These are phyloP conservation scores for Drosophila bocqueti DNA, from an alignment of 1,140 invertebrate species.

Conservation along the genomic window DNA sequence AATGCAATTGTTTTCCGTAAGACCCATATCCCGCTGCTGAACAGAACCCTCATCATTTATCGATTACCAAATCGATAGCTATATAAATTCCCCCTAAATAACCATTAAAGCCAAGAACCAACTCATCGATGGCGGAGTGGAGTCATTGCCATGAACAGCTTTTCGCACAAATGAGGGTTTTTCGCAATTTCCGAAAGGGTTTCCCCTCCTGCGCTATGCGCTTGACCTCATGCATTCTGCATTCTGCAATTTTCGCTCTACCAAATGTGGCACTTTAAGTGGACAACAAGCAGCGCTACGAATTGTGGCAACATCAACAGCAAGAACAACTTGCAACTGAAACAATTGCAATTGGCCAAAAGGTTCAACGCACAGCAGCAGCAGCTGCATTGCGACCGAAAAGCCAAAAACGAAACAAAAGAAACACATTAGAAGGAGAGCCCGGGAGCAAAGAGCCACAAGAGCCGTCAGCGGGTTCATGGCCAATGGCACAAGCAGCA, in stretches of 20 bases:
- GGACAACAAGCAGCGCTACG: slow-evolving; percentile 60
- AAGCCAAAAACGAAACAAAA: slow-evolving; percentile 67
- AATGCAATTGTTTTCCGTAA: slow-evolving; percentile 21
- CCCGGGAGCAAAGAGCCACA: slow-evolving; percentile 42
- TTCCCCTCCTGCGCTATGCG: background rate
- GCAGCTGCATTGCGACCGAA: slow-evolving; percentile 60
- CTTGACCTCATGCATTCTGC: slow-evolving; percentile 50
- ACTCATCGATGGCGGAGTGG: slow-evolving; percentile 37
- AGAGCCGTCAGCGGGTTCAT: slow-evolving; percentile 57
- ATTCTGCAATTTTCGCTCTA: slow-evolving; percentile 61
- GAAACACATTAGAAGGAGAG: slow-evolving; percentile 72
- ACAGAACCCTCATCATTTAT: slow-evolving; percentile 36
- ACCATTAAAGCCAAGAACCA: slow-evolving; percentile 46
- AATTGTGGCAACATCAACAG: slow-evolving; percentile 47
- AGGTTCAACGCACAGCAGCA: slow-evolving; percentile 68
- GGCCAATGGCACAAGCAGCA: slow-evolving; percentile 44
- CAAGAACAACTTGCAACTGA: slow-evolving; percentile 53
- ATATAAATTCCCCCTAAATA: slow-evolving; percentile 52
- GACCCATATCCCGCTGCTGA: background rate
- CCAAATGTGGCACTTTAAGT: slow-evolving; percentile 74
- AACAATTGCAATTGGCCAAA: slow-evolving; percentile 62
- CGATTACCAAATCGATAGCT: slow-evolving; percentile 46
- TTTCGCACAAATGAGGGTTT: slow-evolving; percentile 47
- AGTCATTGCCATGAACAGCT: slow-evolving; percentile 48
- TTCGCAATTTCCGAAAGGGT: slow-evolving; percentile 33